These are phyloP conservation scores for Sarcophilus harrisii DNA, from an alignment of 2,797 vertebrate species.

Conservation along the genomic window DNA sequence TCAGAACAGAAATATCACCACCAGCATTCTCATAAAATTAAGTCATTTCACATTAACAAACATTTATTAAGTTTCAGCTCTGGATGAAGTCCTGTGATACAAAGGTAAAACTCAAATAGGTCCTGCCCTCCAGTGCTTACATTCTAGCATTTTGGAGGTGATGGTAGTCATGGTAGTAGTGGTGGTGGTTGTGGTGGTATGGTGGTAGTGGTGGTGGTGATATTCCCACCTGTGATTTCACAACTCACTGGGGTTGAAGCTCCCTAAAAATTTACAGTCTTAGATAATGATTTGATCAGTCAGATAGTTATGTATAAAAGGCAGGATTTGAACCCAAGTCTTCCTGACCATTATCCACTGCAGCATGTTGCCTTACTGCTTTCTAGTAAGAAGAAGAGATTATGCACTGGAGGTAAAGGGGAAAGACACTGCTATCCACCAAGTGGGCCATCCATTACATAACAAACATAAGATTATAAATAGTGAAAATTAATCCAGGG, in stretches of 20 bases:
- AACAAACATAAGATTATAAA: background rate
- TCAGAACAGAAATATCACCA: background rate
- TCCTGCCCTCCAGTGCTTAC: background rate
- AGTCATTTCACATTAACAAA: background rate
- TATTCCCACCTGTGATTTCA: background rate
- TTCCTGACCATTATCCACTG: background rate
- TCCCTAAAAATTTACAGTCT: background rate
- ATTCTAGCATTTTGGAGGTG: background rate
- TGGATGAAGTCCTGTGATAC: background rate
- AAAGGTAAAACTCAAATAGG: background rate
- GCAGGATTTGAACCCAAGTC: background rate
- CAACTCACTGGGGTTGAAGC: background rate
- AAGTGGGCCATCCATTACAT: background rate
- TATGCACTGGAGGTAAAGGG: background rate
- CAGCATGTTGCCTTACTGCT: background rate
- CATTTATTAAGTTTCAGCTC: background rate
- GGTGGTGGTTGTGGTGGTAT: too few relatives aligned
- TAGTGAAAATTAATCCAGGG: background rate
- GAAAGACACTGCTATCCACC: background rate
- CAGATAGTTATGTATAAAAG: background rate
- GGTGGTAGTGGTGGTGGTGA: background rate
- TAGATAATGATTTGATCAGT: background rate
- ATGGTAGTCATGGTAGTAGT: background rate
- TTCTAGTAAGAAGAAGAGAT: background rate
- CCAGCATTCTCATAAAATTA: background rate